Evolutionary conservation across 2,888 invertebrate genomes (phyloP), one percentile per base, ranked within the genome.

Genomic region (Andricus curvator): DNA sequence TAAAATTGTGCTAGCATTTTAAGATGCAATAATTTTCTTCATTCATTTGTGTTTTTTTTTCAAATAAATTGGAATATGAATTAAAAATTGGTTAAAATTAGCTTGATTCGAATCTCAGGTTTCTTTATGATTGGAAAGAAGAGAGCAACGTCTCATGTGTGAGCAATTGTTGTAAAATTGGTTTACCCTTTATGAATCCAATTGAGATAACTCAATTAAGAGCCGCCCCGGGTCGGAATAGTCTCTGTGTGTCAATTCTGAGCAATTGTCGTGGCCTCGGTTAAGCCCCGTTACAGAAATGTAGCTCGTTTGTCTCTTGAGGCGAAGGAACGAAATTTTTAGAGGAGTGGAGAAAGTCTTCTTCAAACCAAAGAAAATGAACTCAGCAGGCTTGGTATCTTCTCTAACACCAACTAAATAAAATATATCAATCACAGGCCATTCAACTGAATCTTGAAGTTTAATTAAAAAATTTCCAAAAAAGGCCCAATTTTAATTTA

Each of bases 151-250:
- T 48, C 78, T 81, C 78, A 76, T 37, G 70, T 48, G 65, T 56
- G 62, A 82, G 84, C 83, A 83, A 85, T 87, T 76, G 82, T 86
- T 82, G 82, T 78, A 85, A 87, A 89, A 86, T 89, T 89, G 88
- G 83, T 86, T 89, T 87, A 87, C 84, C 85, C 81, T 81, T 74
- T 78, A 85, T 86, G 87, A 87, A 89, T 87, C 84, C 87, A 88
- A 89, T 88, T 88, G 88, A 89, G 86, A 89, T 88, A 86, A 86
- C 86, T 88, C 88, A 88, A 89, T 90, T 88, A 89, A 86, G 84
- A 77, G 74, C 67, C 65, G 70, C 64, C 60, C 48, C 78, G 77
- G 77, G 78, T 82, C 80, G 81, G 79, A 81, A 80, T 60, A 66
- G 77, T 74, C 78, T 60, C 82, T 84, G 56, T 79, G 78, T 81